phyloP scores from a whole-genome alignment of 1,140 invertebrate genomes.

The Euura lappo region DNA sequence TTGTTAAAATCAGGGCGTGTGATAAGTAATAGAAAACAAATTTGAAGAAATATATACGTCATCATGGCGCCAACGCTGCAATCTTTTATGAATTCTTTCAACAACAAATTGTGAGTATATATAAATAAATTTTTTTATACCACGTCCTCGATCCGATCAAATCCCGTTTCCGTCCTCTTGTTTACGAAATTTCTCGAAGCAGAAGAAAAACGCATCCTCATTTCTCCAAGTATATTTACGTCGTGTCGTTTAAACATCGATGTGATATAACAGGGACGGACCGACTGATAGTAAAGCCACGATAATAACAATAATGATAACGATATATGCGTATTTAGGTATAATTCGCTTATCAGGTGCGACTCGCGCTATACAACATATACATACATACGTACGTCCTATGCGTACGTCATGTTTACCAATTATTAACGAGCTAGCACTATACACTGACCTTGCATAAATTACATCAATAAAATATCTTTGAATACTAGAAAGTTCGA shows the following conservation, averaged over 20 bases:
- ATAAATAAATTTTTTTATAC: too few relatives aligned
- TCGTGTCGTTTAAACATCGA: not conserved
- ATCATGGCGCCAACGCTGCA: slow-evolving; percentile 50
- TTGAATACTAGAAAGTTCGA: too few relatives aligned
- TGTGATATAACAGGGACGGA: slow-evolving; percentile 10
- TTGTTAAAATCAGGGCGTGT: too few relatives aligned
- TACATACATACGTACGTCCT: too few relatives aligned
- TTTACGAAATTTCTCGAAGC: slow-evolving; percentile 8
- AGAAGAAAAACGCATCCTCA: slow-evolving; percentile 2
- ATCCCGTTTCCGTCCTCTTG: not conserved
- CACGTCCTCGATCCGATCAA: slow-evolving; percentile 15
- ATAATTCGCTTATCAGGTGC: not conserved
- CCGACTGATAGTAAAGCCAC: too few relatives aligned
- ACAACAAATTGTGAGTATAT: slow-evolving; percentile 53
- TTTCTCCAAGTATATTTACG: slow-evolving; percentile 8
- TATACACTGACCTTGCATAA: too few relatives aligned
- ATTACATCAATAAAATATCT: too few relatives aligned
- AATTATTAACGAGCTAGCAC: not conserved
- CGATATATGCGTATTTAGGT: not conserved
- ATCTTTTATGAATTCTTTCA: slow-evolving; percentile 53
- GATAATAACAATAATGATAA: not conserved
- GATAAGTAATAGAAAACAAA: too few relatives aligned
- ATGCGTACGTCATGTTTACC: not conserved
- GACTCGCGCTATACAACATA: not conserved
- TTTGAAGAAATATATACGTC: too few relatives aligned